Evolutionary conservation across 2,888 invertebrate species (phyloP), one percentile per base, ranked within the genome.

Genomic region (Cynaeus angustus): DNA sequence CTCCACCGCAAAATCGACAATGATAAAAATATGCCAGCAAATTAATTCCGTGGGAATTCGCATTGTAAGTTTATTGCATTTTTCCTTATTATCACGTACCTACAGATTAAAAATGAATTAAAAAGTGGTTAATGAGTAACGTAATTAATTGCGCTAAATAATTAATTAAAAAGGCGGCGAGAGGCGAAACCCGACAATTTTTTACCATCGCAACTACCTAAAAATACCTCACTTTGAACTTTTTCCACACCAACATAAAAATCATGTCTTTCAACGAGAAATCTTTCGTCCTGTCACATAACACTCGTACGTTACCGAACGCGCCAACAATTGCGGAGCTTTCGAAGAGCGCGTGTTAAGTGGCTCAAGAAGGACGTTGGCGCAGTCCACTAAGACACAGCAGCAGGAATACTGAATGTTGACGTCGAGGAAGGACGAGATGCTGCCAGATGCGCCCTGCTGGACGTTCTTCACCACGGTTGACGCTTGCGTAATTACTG

Each of bases 321-420:
- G 26, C 13, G 28, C 50, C 30, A 8, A n/a, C 37, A 52, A 26
- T 5, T 55, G 10, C 37, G 14, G 64, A 68, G 64, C 66, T 66
- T 53, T 61, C 68, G 66, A 72, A 61, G 50, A 72, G 71, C 77
- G 75, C 77, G 75, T 77, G 77, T 72, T 62, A 28, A 48, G 41
- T 26, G 62, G 33, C 61, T 67, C 67, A 69, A 69, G 72, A 53
- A 41, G 56, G 64, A 52, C 41, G 45, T 33, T 46, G 14, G 71
- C 73, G 74, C 72, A 65, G 71, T 46, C 72, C 67, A 56, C 66
- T 71, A 61, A 43, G 59, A 48, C 72, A 70, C 69, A 68, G 72
- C 74, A 59, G 72, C 77, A 75, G 77, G 75, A 78, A 72, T 74
- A 74, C 74, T 74, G 71, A 72, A 72, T 69, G 72, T 69, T 68